Evolutionary conservation across 2,797 vertebrate species (phyloP).

Genomic region (Cossypha dichroa): DNA sequence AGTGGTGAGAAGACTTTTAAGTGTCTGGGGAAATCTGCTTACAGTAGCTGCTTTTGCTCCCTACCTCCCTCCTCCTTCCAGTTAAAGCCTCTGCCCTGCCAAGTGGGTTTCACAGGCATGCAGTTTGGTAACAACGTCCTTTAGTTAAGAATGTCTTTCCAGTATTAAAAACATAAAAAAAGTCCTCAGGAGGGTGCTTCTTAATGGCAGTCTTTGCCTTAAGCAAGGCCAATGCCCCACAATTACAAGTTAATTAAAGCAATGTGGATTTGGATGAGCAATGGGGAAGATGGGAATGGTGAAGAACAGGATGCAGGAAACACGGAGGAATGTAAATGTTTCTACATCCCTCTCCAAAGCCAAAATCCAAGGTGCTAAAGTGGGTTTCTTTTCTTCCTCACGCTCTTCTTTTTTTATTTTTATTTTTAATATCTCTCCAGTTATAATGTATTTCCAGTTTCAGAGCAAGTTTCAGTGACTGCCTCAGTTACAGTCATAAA

Average conservation of each 20-base stretch:
- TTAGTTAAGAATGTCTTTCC: slow-evolving; percentile 35
- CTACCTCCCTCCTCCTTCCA: slow-evolving; percentile 49
- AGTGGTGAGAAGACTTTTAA: slow-evolving; percentile 26
- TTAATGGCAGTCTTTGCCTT: slow-evolving; percentile 39
- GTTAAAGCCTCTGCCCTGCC: slow-evolving; percentile 59
- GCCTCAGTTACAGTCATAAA: slow-evolving; percentile 98
- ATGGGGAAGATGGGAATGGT: slow-evolving; percentile 28
- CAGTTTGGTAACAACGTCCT: not conserved
- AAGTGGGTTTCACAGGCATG: slow-evolving; percentile 50
- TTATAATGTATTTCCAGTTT: slow-evolving; percentile 82
- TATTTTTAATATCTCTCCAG: slow-evolving; percentile 64
- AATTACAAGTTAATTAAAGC: slow-evolving; percentile 61
- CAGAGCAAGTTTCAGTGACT: slow-evolving; percentile 74
- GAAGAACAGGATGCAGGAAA: slow-evolving; percentile 6
- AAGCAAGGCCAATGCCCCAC: not conserved
- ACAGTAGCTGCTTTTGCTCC: slow-evolving; percentile 39
- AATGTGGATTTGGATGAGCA: slow-evolving; percentile 40
- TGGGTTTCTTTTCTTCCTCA: slow-evolving; percentile 25
- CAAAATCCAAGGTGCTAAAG: slow-evolving; percentile 50
- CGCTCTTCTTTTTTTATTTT: not conserved
- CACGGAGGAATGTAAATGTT: not conserved
- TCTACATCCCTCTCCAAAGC: slow-evolving; percentile 6
- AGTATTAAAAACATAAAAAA: slow-evolving; percentile 67
- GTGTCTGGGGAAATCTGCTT: slow-evolving; percentile 7
- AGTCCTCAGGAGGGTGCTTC: not conserved